Evolutionary conservation across 2,797 vertebrate genomes (phyloP).

Genomic region (Spinibarbus caldwelli): DNA sequence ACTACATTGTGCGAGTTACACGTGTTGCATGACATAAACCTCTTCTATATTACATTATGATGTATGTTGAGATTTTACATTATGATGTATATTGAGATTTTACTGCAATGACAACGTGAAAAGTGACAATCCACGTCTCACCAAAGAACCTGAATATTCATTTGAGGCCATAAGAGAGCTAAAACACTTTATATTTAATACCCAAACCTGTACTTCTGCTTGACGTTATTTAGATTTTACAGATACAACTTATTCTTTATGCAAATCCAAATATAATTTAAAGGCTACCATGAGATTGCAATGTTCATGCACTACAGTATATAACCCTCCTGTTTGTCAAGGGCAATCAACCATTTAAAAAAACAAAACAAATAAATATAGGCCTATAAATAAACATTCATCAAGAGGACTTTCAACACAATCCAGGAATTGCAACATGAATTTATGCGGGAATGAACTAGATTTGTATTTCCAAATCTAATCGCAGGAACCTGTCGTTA

Average conservation of each 20-base stretch:
- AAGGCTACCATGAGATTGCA: background rate
- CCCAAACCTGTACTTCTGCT: constrained; percentile 14
- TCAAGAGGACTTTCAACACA: background rate
- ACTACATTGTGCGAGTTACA: background rate
- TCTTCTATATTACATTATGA: constrained; percentile 17
- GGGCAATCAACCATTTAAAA: background rate
- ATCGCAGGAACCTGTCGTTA: background rate
- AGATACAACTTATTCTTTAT: background rate
- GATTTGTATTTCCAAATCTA: background rate
- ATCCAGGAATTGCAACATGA: background rate
- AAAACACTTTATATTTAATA: constrained; percentile 16
- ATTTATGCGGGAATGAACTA: background rate
- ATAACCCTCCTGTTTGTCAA: background rate
- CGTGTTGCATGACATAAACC: constrained; percentile 1
- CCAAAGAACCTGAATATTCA: constrained; percentile 15
- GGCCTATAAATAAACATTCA: background rate
- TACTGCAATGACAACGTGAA: background rate
- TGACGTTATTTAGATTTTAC: background rate
- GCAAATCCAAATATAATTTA: background rate
- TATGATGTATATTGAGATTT: too few relatives aligned
- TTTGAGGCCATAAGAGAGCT: constrained; percentile 22
- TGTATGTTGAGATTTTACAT: background rate
- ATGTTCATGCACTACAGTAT: constrained; percentile 27
- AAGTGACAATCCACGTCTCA: background rate
- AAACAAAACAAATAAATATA: background rate